Conservation (phyloP, 2,797 vertebrate species). For the Odontamblyopus rebecca region DNA sequence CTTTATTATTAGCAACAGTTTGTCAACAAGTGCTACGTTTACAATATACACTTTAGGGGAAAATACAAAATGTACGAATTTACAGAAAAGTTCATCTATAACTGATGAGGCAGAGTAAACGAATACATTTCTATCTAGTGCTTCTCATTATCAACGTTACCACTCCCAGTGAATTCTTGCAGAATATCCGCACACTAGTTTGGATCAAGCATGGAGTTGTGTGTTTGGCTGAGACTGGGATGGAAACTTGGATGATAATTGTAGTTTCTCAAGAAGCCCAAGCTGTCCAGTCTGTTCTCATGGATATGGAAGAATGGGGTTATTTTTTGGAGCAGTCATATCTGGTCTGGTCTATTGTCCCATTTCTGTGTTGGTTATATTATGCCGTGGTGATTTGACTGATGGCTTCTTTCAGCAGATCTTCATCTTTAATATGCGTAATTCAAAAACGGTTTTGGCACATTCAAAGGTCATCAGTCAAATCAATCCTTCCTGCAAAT, state of each 20-base stretch:
- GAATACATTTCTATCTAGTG: neutral
- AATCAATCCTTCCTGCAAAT: neutral
- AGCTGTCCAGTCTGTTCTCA: conserved; percentile 1
- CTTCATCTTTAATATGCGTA: neutral
- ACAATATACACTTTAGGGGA: too few species aligned
- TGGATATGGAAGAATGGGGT: neutral
- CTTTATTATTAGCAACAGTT: too few species aligned
- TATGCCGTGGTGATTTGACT: neutral
- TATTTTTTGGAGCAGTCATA: neutral
- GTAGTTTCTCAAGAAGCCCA: neutral
- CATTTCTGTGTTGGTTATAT: neutral
- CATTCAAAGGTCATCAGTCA: neutral
- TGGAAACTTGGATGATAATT: neutral
- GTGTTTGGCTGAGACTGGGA: neutral
- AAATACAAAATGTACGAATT: too few species aligned
- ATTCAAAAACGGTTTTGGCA: neutral
- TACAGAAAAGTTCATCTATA: too few species aligned
- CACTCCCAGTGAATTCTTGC: neutral
- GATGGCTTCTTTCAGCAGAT: neutral
- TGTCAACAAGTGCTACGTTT: too few species aligned
- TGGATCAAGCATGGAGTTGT: neutral
- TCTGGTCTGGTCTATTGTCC: neutral
- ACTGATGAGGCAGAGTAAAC: neutral
- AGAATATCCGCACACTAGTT: neutral
- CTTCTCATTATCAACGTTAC: neutral